These are phyloP conservation scores for Andrena fulva DNA, from an alignment of 2,888 invertebrate genomes.

Conservation along the genomic window DNA sequence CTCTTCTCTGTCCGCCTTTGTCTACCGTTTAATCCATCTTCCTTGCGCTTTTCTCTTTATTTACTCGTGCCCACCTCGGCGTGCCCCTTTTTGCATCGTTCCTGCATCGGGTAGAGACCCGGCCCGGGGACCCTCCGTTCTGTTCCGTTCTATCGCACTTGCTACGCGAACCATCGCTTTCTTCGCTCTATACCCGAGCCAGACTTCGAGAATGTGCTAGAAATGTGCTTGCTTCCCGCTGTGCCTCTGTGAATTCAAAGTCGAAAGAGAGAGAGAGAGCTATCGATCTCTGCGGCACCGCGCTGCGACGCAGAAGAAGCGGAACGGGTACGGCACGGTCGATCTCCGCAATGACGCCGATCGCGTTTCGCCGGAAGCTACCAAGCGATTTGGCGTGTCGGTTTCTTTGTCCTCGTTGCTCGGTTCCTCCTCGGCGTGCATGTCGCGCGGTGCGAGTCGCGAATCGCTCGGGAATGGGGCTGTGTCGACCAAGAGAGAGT, in stretches of 20 bases:
- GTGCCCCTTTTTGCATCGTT: background rate
- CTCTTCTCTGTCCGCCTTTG: constrained; percentile 1
- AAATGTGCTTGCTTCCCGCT: background rate
- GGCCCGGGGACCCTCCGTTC: too few species aligned
- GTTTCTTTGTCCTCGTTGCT: constrained; percentile 53
- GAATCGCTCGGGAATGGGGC: constrained; percentile 42
- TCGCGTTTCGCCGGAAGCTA: constrained; percentile 38
- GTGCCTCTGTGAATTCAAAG: background rate
- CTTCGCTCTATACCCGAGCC: background rate
- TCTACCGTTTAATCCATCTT: constrained; percentile 6
- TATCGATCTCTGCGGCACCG: constrained; percentile 72
- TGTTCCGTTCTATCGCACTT: background rate
- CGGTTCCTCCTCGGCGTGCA: constrained; percentile 9
- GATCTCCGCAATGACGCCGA: constrained; percentile 25
- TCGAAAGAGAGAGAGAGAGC: constrained; percentile 24
- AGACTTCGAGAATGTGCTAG: constrained; percentile 17
- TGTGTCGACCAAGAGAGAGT: constrained; percentile 19
- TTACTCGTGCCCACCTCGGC: background rate
- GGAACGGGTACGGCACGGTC: constrained; percentile 26
- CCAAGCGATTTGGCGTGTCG: constrained; percentile 19
- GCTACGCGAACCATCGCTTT: background rate
- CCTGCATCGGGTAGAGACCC: too few species aligned
- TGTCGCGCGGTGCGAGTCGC: constrained; percentile 33
- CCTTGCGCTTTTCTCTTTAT: background rate
- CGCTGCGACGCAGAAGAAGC: constrained; percentile 79